Percentiles rank a stretch among this genome's conserved stretches.
Conservation (phyloP, 2,113 vertebrate species). For the Laticauda laticaudata region DNA sequence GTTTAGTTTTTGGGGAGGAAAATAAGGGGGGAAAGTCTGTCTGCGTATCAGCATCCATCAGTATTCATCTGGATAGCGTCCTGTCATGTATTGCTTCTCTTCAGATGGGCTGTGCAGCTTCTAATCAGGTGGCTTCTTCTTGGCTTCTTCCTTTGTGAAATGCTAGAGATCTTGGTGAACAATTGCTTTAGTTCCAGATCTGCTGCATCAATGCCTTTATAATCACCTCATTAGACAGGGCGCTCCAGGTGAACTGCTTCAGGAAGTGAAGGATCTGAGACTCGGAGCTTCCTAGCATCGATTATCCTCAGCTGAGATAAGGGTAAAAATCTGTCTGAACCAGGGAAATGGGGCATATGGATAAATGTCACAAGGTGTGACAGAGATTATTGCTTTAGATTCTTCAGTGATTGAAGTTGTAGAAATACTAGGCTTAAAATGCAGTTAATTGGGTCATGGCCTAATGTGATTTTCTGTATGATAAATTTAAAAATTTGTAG, state of each 20-base stretch:
- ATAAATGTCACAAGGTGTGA: conserved; percentile 28
- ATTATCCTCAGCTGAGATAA: conserved; percentile 4
- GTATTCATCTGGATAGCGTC: too few relatives aligned
- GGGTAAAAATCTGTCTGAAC: conserved; percentile 11
- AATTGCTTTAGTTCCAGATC: conserved; percentile 73
- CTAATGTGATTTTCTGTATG: background rate
- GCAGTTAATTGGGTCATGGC: background rate
- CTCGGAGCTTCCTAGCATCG: conserved; percentile 22
- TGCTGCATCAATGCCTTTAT: conserved; percentile 65
- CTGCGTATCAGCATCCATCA: too few relatives aligned
- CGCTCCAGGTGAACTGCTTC: conserved; percentile 66
- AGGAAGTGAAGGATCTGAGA: conserved; percentile 60
- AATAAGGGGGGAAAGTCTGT: too few relatives aligned
- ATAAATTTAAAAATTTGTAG: background rate
- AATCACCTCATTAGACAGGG: conserved; percentile 67
- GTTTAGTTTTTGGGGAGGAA: too few relatives aligned
- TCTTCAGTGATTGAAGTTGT: background rate
- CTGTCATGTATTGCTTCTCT: conserved; percentile 39
- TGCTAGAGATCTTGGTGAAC: conserved; percentile 62
- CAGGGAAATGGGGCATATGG: conserved; percentile 16
- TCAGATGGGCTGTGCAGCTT: conserved; percentile 55
- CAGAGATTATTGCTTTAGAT: background rate
- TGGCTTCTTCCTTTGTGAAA: conserved; percentile 55
- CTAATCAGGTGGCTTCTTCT: conserved; percentile 54
- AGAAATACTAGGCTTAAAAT: background rate